Base-by-base conservation (phyloP, 1,140 invertebrate species). In the Phocides pigmalion region DNA sequence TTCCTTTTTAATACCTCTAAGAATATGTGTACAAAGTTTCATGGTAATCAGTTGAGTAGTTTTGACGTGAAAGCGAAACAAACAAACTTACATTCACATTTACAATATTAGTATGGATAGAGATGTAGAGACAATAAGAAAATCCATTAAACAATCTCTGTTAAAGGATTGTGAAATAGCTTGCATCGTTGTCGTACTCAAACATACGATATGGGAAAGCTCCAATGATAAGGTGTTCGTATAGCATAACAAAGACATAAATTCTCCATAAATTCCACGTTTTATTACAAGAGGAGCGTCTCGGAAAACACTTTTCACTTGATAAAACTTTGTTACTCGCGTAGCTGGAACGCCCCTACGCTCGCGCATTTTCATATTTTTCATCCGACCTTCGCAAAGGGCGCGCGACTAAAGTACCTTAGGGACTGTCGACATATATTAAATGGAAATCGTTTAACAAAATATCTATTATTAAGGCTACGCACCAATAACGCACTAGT, bases 311-410 rank as follows among this genome's bases (percentile, higher is more conserved):
- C 72, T 79, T 82, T 77, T 72, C 70, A 77, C 71, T 70, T 75
- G 76, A 82, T 81, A 77, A 82, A 79, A 74, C 68, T 76, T 82
- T 76, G 75, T 72, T 72, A 72, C 67, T 65, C 61, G 50, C 64
- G 35, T 68, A 17, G 8, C 14, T 39, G 22, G 54, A 19, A 58
- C 39, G 25, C 54, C 54, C 53, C 32, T 58, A n/a, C 39, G 53
- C 39, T 28, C 20, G 22, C 53, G 17, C 37, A 44, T 12, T 44
- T 58, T 44, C 39, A 58, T 58, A 44, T 56, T 58, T 58, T 44
- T 20, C 37, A 20, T 25, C 17, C 32, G 51, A 63, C 62, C 39
- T 53, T 53, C 53, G 37, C 2, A 42, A 42, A 20, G n/a, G 16
- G 51, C 22, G 49, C 25, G 49, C 15, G n/a, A 37, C 22, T 44